A percentile compares a stretch with the other conserved stretches of the same genome.
These are phyloP conservation scores for Meriones unguiculatus DNA, from an alignment of 2,113 vertebrate species.

Conservation along the genomic window DNA sequence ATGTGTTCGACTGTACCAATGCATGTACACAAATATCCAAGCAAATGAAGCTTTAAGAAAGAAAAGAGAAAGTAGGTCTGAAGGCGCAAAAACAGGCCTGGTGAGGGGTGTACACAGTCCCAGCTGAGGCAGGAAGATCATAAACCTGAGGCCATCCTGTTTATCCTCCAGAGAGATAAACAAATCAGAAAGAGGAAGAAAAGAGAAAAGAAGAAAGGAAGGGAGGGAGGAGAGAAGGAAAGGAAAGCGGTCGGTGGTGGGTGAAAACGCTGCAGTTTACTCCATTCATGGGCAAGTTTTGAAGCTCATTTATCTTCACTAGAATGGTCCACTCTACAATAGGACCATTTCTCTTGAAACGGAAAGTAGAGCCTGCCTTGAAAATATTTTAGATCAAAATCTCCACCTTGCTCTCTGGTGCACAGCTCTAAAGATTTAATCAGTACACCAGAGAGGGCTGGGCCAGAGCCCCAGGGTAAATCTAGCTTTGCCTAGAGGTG, in stretches of 20 bases:
- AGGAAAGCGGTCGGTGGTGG: too few relatives aligned
- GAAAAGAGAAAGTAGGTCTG: not conserved
- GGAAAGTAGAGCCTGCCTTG: not conserved
- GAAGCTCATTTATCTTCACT: not conserved
- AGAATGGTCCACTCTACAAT: not conserved
- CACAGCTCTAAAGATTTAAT: not conserved
- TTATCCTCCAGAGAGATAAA: not conserved
- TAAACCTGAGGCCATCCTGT: not conserved
- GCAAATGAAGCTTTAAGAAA: not conserved
- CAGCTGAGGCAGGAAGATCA: not conserved
- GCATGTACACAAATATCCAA: not conserved
- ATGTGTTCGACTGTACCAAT: not conserved
- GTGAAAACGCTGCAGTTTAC: not conserved
- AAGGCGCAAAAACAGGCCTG: not conserved
- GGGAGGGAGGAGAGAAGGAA: not conserved
- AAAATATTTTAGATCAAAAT: conserved; percentile 30
- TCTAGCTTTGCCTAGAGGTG: not conserved
- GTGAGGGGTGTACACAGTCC: not conserved
- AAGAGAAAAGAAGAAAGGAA: not conserved
- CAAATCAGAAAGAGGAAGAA: not conserved
- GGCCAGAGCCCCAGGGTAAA: not conserved
- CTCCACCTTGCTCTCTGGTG: not conserved
- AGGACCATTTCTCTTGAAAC: not conserved
- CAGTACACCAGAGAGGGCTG: not conserved
- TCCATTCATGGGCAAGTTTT: not conserved